Percentiles rank a stretch among this genome's conserved stretches.
phyloP scores from a whole-genome alignment of 1,140 invertebrate species.

The Drosophila hydei region DNA sequence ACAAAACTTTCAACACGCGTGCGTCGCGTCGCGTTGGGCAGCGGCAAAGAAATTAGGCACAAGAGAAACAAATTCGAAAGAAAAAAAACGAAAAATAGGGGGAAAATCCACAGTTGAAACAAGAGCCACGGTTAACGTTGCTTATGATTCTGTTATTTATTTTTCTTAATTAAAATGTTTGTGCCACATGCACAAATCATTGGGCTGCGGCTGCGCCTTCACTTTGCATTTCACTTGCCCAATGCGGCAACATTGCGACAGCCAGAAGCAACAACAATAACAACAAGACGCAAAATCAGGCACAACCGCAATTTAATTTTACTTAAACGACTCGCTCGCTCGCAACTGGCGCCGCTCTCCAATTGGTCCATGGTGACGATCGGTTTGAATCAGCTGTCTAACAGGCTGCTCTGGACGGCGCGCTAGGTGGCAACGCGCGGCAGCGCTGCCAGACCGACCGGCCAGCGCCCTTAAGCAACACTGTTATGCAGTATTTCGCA shows the following conservation, averaged over 20 bases:
- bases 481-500: not conserved
- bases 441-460: not conserved
- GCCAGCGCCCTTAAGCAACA: constrained; percentile 2
- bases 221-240: constrained; percentile 53
- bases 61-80: constrained; percentile 2
- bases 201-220: constrained; percentile 62
- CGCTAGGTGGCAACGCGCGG: constrained; percentile 25
- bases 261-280: constrained; percentile 20
- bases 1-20: constrained; percentile 57
- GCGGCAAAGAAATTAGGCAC: constrained; percentile 9
- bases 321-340: constrained; percentile 31
- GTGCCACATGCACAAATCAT: constrained; percentile 57
- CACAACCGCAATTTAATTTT: constrained; percentile 23
- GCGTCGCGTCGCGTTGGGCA: constrained; percentile 39
- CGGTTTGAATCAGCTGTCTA: constrained; percentile 43
- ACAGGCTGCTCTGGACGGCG: not conserved
- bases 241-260: constrained; percentile 12
- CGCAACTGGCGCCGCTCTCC: constrained; percentile 28
- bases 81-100: constrained; percentile 8
- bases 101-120: not conserved
- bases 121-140: constrained; percentile 31
- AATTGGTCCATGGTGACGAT: constrained; percentile 59
- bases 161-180: constrained; percentile 46
- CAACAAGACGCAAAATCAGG: constrained; percentile 16
- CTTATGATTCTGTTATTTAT: constrained; percentile 18